Base-by-base conservation (phyloP, 2,113 vertebrate genomes). In the Peromyscus polionotus region DNA sequence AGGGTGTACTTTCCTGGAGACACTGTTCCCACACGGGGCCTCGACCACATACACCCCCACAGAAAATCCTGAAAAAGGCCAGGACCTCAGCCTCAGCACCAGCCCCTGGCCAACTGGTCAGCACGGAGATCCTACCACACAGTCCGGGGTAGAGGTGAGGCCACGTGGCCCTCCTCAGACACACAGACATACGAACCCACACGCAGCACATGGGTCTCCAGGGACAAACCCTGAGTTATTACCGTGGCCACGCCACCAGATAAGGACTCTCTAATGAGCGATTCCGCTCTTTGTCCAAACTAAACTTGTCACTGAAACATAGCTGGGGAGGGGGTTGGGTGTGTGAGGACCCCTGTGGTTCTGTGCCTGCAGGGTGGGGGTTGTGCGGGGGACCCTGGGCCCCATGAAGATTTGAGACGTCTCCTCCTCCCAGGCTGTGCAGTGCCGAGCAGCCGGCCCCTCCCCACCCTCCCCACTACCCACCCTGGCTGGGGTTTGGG, bases 121-220 rank as follows among this genome's bases (percentile, higher is more conserved):
- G 83, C 72, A 17, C 73, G 54, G 59, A 48, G 3, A n/a, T 36
- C 42, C 54, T 36, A 19, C 14, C 13, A 3, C 1, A 7, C 3
- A 61, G 36, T 39, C 12, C 19, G 1, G 28, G 75, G 8, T 61
- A 68, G 28, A 9, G 6, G 24, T 7, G 20, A 63, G 28, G 67
- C 42, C 2, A 0, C 8, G 0, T 7, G 36, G 0, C 48, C 45
- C 7, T 2, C 4, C 7, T 2, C 4, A 48, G 16, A 61, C 59
- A 9, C 45, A 24, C 16, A 3, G 86, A 20, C 42, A 9, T 10
- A 4, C 5, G 7, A 20, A 39, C 57, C 13, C 3, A 3, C 5
- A 42, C 4, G 42, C 42, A 1, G 42, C 79, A 1, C 45, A 39
- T 59, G 39, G 24, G 72, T 42, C 59, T 36, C 42, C 31, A 65